Conservation (phyloP, 2,797 vertebrate genomes). For the Gymnoscopelus microlampas region DNA sequence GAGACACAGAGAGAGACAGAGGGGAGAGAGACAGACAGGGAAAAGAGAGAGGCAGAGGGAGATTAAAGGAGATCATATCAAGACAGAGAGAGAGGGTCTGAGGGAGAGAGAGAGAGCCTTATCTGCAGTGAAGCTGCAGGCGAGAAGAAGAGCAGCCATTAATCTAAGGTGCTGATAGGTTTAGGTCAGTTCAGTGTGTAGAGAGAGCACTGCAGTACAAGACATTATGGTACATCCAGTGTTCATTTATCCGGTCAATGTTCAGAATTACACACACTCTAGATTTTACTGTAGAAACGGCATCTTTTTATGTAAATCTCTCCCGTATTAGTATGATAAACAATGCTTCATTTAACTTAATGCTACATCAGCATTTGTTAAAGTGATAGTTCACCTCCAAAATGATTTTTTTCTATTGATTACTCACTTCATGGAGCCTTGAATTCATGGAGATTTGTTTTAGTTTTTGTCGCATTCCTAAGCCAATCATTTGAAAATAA, state of each 20-base stretch:
- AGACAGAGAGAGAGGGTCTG: constrained; percentile 11
- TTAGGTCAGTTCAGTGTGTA: constrained; percentile 68
- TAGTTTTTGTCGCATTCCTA: too few relatives aligned
- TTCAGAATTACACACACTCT: too few relatives aligned
- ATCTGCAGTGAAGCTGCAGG: constrained; percentile 67
- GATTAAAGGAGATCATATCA: too few relatives aligned
- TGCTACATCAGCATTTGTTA: too few relatives aligned
- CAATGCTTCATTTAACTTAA: too few relatives aligned
- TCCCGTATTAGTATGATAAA: not conserved
- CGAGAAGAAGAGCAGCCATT: constrained; percentile 55
- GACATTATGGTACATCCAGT: not conserved
- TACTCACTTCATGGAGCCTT: too few relatives aligned
- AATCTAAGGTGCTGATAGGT: constrained; percentile 74
- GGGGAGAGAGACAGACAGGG: not conserved
- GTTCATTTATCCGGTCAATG: too few relatives aligned
- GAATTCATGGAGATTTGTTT: too few relatives aligned
- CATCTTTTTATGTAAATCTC: constrained; percentile 21
- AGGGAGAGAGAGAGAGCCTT: constrained; percentile 28
- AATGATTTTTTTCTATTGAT: too few relatives aligned
- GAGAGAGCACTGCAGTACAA: constrained; percentile 36
- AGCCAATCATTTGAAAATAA: too few relatives aligned
- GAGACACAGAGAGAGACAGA: not conserved
- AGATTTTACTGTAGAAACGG: constrained; percentile 38
- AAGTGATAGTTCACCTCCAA: too few relatives aligned
- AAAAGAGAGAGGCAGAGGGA: constrained; percentile 3